Evolutionary conservation across 2,888 invertebrate genomes (phyloP).

Genomic region (Sarcophaga rosellei): DNA sequence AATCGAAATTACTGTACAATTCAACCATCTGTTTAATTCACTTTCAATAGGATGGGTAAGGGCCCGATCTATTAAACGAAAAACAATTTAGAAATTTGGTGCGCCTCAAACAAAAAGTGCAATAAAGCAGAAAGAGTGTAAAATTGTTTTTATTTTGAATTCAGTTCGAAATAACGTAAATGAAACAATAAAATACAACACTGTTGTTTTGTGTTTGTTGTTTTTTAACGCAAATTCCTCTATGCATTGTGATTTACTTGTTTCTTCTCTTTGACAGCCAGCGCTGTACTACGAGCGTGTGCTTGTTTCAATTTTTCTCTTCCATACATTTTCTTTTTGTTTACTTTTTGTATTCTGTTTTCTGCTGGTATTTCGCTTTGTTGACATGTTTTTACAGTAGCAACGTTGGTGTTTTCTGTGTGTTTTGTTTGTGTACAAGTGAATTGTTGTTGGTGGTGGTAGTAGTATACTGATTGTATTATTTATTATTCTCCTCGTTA

Average conservation of each 20-base stretch:
- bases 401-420: constrained; percentile 4
- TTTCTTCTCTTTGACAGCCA: neutral
- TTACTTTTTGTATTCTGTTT: constrained; percentile 55
- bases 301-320: neutral
- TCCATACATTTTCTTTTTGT: constrained; percentile 31
- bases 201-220: neutral
- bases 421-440: constrained; percentile 30
- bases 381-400: constrained; percentile 49
- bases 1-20: too few relatives aligned
- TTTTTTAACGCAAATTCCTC: neutral
- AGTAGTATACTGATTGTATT: constrained; percentile 47
- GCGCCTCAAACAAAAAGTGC: too few relatives aligned
- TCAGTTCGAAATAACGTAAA: too few relatives aligned
- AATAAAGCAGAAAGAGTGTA: too few relatives aligned
- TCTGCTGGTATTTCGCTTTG: constrained; percentile 64
- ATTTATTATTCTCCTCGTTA: constrained; percentile 26
- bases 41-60: too few relatives aligned
- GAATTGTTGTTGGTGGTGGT: constrained; percentile 12
- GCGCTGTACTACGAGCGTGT: neutral
- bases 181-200: neutral
- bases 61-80: too few relatives aligned
- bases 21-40: too few relatives aligned
- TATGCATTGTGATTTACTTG: neutral
- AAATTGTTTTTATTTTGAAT: too few relatives aligned
- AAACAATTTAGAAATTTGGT: too few relatives aligned